A percentile compares a stretch with the other conserved stretches of the same genome.
Conservation (phyloP, 2,113 vertebrate species). For the Okapia johnstoni region DNA sequence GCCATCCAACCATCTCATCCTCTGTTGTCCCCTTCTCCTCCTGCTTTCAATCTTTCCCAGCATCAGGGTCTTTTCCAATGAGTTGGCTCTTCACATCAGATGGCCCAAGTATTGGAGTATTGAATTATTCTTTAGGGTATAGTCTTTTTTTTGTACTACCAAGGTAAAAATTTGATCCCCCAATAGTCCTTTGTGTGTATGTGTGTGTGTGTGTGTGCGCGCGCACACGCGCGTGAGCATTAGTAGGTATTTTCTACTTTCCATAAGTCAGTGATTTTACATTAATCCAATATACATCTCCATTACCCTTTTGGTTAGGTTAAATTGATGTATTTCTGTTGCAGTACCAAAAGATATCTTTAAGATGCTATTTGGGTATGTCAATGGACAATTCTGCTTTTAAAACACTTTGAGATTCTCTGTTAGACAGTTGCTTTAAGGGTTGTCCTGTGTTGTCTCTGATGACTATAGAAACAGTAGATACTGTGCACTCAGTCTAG, state of each 20-base stretch:
- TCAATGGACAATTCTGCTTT: neutral
- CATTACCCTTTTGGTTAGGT: neutral
- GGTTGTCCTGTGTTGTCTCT: neutral
- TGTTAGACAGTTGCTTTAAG: neutral
- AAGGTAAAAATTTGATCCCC: neutral
- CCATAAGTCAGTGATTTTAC: neutral
- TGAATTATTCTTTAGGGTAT: neutral
- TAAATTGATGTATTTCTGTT: neutral
- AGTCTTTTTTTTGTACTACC: neutral
- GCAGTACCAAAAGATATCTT: neutral
- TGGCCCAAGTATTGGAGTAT: neutral
- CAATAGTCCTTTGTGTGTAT: neutral
- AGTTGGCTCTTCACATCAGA: neutral
- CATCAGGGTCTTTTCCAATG: neutral
- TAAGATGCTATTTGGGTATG: neutral
- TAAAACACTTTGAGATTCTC: neutral
- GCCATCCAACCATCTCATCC: neutral
- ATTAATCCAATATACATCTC: neutral
- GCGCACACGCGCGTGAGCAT: no score
- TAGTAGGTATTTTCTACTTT: neutral
- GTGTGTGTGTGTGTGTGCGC: neutral
- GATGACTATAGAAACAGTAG: neutral
- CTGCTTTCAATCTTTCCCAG: neutral
- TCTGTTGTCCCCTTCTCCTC: neutral
- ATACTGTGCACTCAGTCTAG: neutral